phyloP scores from a whole-genome alignment of 2,888 invertebrate genomes.

The Pristionchus japonicus region DNA sequence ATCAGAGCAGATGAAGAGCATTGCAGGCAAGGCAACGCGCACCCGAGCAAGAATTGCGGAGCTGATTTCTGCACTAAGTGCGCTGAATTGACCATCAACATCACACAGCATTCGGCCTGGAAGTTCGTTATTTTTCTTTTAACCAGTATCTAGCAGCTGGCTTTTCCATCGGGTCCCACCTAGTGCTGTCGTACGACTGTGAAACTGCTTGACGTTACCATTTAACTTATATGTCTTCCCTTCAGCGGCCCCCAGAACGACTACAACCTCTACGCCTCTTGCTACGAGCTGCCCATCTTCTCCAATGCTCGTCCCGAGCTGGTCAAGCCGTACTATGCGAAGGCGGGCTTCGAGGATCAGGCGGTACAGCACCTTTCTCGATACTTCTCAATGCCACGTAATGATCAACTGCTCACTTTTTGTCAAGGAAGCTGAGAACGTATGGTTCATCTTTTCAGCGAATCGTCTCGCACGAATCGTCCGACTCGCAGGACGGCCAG shows the following conservation, averaged over 20 bases:
- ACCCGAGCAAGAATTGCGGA: background rate
- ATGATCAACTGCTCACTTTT: background rate
- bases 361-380: too few species aligned
- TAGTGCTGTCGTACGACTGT: too few species aligned
- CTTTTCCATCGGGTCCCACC: too few species aligned
- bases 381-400: too few species aligned
- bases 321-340: constrained; percentile 6
- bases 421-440: background rate
- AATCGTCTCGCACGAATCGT: constrained; percentile 4
- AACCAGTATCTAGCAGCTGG: too few species aligned
- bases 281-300: background rate
- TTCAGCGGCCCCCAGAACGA: background rate
- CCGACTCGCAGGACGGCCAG: constrained; percentile 8
- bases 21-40: background rate
- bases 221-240: too few species aligned
- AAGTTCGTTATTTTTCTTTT: background rate
- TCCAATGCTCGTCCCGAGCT: background rate
- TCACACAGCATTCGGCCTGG: background rate
- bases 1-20: background rate
- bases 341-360: constrained; percentile 7
- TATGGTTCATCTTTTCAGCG: constrained; percentile 1
- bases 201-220: too few species aligned
- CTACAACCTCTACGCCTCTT: background rate
- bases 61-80: background rate
- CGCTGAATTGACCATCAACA: background rate